Evolutionary conservation across 2,888 invertebrate species (phyloP), one percentile per base, ranked within the genome.

Genomic region (Ferrisia virgata): DNA sequence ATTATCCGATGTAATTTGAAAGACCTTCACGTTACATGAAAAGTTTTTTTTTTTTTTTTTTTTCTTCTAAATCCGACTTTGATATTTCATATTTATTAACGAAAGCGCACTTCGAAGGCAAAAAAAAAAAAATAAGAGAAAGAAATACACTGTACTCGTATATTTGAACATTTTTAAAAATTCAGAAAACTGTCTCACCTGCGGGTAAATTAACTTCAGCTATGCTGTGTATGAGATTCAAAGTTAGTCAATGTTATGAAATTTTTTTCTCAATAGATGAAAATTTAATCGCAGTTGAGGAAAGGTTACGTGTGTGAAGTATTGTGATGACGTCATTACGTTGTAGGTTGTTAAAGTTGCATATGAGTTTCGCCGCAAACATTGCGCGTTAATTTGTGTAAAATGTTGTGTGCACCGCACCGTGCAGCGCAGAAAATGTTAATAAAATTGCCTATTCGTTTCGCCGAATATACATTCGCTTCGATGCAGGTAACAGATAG

Each of bases 391-490:
- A 64, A 64, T 64, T 64, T 8, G 28, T 64, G 64, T 64, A 64
- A 64, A 64, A 25, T 6, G 28, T 28, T 25, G 18, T 31, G 43
- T 36, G 39, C 5, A 39, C 5, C 6, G 39, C 39, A 39, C 5
- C 39, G 39, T 39, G 64, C 53, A 53, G 28, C 28, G 64, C 28
- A 64, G 64, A 28, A 25, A 36, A 76, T 22, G 72, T 76, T 76
- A 76, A 76, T 76, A 76, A 76, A 76, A 76, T 76, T 76, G 72
- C 72, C 72, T 76, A 76, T n/a, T 76, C 72, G 72, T 33, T 76
- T 76, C 72, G 72, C 72, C 72, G 33, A 28, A 76, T 18, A 76
- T 76, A 36, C 72, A 11, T 40, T 36, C 13, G 13, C 40, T 40
- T 2, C 13, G 22, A 9, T 53, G 11, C 18, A 53, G 22, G 53